Evolutionary conservation across 1,140 invertebrate genomes (phyloP).

Genomic region (Drosophila paulistorum): DNA sequence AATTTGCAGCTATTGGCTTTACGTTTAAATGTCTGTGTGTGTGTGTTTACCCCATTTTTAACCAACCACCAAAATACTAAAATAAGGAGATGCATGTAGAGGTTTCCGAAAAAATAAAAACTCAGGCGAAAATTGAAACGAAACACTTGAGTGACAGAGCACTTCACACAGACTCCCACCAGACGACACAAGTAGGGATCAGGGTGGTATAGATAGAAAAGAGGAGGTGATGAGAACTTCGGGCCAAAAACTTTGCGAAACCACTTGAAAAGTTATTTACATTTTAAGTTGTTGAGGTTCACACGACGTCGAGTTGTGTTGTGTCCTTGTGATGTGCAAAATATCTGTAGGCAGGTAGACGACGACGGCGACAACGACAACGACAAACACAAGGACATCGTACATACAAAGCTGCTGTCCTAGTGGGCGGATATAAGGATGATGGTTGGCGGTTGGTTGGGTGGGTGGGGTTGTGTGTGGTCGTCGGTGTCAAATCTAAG

Average conservation of each 20-base stretch:
- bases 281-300: conserved; percentile 81
- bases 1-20: conserved; percentile 64
- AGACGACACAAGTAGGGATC: conserved; percentile 5
- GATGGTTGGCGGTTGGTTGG: too few relatives aligned
- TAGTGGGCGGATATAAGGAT: conserved; percentile 23
- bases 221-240: conserved; percentile 27
- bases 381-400: conserved; percentile 8
- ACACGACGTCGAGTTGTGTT: conserved; percentile 77
- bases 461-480: conserved; percentile 48
- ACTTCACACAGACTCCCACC: conserved; percentile 53
- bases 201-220: neutral
- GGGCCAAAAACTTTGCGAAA: conserved; percentile 75
- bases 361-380: conserved; percentile 3
- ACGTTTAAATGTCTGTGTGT: conserved; percentile 28
- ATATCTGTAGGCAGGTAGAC: conserved; percentile 71
- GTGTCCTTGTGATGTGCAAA: conserved; percentile 77
- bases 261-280: conserved; percentile 81
- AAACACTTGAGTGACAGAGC: conserved; percentile 73
- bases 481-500: conserved; percentile 74
- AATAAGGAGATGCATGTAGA: neutral
- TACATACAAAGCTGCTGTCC: conserved; percentile 33
- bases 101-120: conserved; percentile 38
- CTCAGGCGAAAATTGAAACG: conserved; percentile 76
- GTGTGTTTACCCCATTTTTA: neutral
- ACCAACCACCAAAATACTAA: neutral